Base-by-base conservation (phyloP, 2,888 invertebrate genomes). In the Acheta domesticus region DNA sequence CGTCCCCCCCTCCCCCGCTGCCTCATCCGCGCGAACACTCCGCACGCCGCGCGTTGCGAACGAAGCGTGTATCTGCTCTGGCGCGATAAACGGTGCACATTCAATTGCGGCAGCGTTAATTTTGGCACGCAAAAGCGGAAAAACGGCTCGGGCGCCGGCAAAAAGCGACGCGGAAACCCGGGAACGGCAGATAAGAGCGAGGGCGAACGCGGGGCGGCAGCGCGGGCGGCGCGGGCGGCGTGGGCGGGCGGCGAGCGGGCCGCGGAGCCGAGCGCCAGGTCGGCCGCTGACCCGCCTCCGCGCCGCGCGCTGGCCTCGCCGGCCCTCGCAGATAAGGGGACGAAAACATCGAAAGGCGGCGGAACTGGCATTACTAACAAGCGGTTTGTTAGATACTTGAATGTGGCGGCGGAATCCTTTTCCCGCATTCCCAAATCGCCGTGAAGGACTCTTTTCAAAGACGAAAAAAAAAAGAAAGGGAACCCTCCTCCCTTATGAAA, bases 1-100 rank as follows among this genome's bases (percentile, higher is more conserved):
- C 36, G 36, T 5, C 8, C 36, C 8, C 36, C 8, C 36, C 36
- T 8, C 5, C 36, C 62, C n/a, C 16, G 62, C 62, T 5, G 16
- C n/a, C 62, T 62, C 14, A 1, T n/a, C 62, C 62, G n/a, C 62
- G 36, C 36, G 36, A 36, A 36, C 36, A 36, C 36, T 36, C 23
- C 23, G 23, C 23, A 23, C 62, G 14, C 62, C 62, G 62, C 62
- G 14, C 62, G 62, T n/a, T 62, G 14, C 8, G 62, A n/a, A 62
- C 36, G 62, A 62, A 62, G 62, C 14, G 62, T 62, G 62, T 62
- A 62, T 62, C 62, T 62, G 62, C 62, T 14, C 62, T 62, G 62
- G 62, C 62, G 62, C 62, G 62, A 62, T 62, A 62, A 62, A 62
- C 62, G 62, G 62, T n/a, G 62, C 62, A 62, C 62, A 62, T 62